Evolutionary conservation across 2,888 invertebrate species (phyloP), one percentile per base, ranked within the genome.

Genomic region (Azorinus chamasolen): DNA sequence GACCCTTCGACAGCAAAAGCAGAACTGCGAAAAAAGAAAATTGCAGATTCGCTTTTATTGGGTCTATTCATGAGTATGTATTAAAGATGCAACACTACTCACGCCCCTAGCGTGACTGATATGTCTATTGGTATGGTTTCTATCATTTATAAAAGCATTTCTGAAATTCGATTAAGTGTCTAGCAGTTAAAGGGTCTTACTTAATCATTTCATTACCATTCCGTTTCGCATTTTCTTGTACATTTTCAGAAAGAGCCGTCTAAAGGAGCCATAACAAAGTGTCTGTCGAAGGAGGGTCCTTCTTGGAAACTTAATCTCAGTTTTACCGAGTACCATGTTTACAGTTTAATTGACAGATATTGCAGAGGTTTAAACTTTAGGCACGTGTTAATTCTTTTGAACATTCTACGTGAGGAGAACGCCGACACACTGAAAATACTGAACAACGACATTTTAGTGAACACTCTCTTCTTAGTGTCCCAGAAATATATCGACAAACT

Each of bases 381-480:
- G 10, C 77, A 84, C 46, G 70, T 85, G 10, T 57, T 85, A 1
- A 62, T 84, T 10, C 66, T 85, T 6, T 72, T 84, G 57, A 83
- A 75, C 24, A 77, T 81, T 20, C 62, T 85, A 10, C 70, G 81
- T 37, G 78, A 81, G 8, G 70, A 78, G 22, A 58, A 77, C 50
- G 37, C 50, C 14, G 63, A 61, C 27, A 57, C 68, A n/a, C 58
- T 84, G 1, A 58, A 48, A 12, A 32, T 76, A 12, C 48, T 85
- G 0, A 81, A 83, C 39, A 83, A 85, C 22, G 78, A 82, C 12
- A 78, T 83, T 22, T 68, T 85, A 16, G 71, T 81, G 1, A 81
- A 84, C 62, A 76, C 79, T 6, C 58, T 84, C 50, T 85, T 83
- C 46, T 64, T 59, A 37, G 73, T 79, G 10, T 79, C 79, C 41